Conservation (phyloP, 1,140 invertebrate species). For the Vanessa tameamea region DNA sequence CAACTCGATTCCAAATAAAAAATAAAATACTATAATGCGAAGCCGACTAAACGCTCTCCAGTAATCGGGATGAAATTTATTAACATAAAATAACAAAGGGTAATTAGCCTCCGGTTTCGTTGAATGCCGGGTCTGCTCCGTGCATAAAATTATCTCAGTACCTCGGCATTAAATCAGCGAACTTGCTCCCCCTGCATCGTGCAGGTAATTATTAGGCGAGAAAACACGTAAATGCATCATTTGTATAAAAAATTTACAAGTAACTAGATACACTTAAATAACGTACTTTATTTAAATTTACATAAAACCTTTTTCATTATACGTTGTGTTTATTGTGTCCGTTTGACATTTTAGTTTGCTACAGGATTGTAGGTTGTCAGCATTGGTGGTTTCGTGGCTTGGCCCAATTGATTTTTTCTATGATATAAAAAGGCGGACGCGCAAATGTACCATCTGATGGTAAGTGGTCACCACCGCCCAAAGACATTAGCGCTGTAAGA, state of each 20-base stretch:
- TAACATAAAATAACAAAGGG: constrained; percentile 76
- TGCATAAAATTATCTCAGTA: constrained; percentile 58
- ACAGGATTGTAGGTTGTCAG: no score
- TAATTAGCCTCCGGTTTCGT: constrained; percentile 60
- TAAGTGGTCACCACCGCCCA: no score
- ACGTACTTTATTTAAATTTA: no score
- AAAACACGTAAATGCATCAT: constrained; percentile 22
- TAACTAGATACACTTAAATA: background rate
- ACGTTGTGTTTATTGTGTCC: no score
- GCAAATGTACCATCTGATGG: no score
- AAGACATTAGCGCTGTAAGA: no score
- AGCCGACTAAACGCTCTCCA: constrained; percentile 40
- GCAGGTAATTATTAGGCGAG: constrained; percentile 31
- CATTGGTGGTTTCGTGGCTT: no score
- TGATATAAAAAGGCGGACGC: no score
- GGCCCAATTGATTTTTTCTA: no score
- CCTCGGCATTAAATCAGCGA: constrained; percentile 43
- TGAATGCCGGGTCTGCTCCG: constrained; percentile 41
- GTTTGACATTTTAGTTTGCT: no score
- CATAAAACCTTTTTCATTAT: no score
- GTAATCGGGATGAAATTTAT: constrained; percentile 67
- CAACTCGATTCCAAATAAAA: constrained; percentile 22
- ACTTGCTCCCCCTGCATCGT: constrained; percentile 22
- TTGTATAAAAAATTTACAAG: background rate
- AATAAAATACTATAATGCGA: constrained; percentile 20